Percentiles rank a stretch among this genome's conserved stretches.
phyloP scores from a whole-genome alignment of 2,888 invertebrate species.

The Volucella zonaria region DNA sequence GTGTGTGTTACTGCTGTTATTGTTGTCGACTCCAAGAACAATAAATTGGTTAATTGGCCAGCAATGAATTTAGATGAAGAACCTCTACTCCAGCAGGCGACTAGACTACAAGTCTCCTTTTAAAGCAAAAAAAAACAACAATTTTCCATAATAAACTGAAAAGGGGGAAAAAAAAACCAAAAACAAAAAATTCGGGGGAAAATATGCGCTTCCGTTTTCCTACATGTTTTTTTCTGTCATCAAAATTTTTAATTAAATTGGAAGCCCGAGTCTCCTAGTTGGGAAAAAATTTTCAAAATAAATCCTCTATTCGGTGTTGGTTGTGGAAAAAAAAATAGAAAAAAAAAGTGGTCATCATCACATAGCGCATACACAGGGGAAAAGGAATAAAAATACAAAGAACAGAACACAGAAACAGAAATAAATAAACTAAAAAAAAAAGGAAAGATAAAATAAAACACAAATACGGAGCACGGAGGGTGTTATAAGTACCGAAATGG shows the following conservation, averaged over 20 bases:
- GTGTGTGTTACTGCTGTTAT: conserved; percentile 63
- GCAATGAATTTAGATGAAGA: conserved; percentile 56
- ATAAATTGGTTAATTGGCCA: conserved; percentile 70
- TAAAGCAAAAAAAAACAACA: neutral
- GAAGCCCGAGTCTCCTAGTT: neutral
- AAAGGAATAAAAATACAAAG: conserved; percentile 19
- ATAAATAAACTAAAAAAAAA: conserved; percentile 7
- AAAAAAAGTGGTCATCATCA: conserved; percentile 6
- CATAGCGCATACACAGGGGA: conserved; percentile 24
- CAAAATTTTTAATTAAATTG: conserved; percentile 44
- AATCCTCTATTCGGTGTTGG: conserved; percentile 31
- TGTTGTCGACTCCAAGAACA: conserved; percentile 54
- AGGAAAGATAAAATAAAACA: neutral
- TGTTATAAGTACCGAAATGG: conserved; percentile 33
- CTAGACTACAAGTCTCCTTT: too few species aligned
- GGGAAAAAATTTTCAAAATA: conserved; percentile 19
- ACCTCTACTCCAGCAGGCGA: conserved; percentile 38
- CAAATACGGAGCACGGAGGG: conserved; percentile 11
- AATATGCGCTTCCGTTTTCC: conserved; percentile 43
- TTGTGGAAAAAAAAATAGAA: conserved; percentile 5
- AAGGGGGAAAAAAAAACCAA: conserved; percentile 24
- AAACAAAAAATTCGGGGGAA: conserved; percentile 45
- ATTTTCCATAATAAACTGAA: conserved; percentile 8
- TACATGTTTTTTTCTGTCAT: conserved; percentile 31
- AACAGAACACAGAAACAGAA: too few species aligned